phyloP scores from a whole-genome alignment of 2,797 vertebrate species.

The Gambelia wislizenii region DNA sequence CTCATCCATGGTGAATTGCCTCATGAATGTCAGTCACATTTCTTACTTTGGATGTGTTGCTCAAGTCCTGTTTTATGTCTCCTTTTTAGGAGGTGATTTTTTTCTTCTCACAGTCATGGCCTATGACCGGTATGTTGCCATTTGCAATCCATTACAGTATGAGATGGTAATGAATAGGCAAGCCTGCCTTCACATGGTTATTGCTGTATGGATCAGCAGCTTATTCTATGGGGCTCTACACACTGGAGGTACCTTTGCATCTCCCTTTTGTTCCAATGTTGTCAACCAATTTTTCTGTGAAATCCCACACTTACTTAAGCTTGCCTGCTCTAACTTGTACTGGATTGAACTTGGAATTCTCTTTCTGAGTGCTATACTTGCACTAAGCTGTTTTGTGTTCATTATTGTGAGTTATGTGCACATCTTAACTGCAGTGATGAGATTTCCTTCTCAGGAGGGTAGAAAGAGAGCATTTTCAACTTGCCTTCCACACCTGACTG shows the following conservation, averaged over 20 bases:
- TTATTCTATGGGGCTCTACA: not conserved
- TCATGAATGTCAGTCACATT: not conserved
- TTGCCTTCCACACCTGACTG: conserved; percentile 1
- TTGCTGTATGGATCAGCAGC: not conserved
- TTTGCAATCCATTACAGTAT: conserved; percentile 28
- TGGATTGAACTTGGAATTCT: not conserved
- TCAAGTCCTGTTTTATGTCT: not conserved
- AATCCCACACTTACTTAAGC: not conserved
- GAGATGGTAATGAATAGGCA: not conserved
- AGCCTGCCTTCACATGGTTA: not conserved
- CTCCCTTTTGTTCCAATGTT: not conserved
- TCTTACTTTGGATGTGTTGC: too few species aligned
- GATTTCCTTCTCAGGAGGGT: not conserved
- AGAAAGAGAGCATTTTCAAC: not conserved
- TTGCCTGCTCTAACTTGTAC: not conserved
- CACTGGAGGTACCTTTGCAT: not conserved
- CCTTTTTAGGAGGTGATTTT: not conserved
- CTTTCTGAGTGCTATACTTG: not conserved
- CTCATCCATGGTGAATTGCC: not conserved
- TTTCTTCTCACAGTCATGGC: conserved; percentile 21
- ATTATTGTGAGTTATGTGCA: not conserved
- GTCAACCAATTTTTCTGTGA: not conserved
- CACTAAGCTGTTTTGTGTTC: not conserved
- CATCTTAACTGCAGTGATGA: not conserved
- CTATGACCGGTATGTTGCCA: not conserved